Evolutionary conservation across 2,888 invertebrate species (phyloP), one percentile per base, ranked within the genome.

Genomic region (Dryobotodes eremita): DNA sequence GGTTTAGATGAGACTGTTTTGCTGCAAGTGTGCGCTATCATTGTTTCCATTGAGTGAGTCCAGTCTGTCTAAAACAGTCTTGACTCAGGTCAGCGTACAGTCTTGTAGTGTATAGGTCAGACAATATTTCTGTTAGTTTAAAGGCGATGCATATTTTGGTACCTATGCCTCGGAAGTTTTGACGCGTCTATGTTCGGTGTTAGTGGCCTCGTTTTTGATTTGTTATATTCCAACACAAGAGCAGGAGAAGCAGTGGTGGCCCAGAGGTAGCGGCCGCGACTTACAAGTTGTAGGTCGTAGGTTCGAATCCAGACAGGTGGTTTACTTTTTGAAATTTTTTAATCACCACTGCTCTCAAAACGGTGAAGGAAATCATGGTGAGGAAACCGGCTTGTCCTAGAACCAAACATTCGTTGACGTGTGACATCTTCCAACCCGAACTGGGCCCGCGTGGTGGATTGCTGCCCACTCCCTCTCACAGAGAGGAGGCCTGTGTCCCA

Each of bases 141-240:
- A 82, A 20, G 46, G 36, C 42, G 46, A 17, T 59, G 57, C 23
- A 31, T 79, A 79, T 72, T 82, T 82, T 72, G 31, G 53, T 59
- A 46, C n/a, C 17, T 11, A 36, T 36, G 13, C 26, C 53, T 64
- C n/a, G 2, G 15, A 53, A 78, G 59, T 68, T 82, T 69, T 61
- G 72, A 70, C 69, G 31, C 46, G 72, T 73, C 48, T 59, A 62
- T 75, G 46, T 62, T 70, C 4, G 53, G 7, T 6, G 10, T 31
- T 36, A 20, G 26, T 46, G 20, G 11, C 26, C 11, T 75, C 23
- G 62, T 57, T 69, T 76, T 57, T 31, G 2, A 80, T 71, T 64
- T 80, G 15, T 55, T 64, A 17, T 61, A 26, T 62, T 55, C 6
- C 8, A 46, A n/a, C 23, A 23, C 7, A 53, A 57, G 57, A n/a